Evolutionary conservation across 2,797 vertebrate genomes (phyloP).

Genomic region (Morelia viridis): DNA sequence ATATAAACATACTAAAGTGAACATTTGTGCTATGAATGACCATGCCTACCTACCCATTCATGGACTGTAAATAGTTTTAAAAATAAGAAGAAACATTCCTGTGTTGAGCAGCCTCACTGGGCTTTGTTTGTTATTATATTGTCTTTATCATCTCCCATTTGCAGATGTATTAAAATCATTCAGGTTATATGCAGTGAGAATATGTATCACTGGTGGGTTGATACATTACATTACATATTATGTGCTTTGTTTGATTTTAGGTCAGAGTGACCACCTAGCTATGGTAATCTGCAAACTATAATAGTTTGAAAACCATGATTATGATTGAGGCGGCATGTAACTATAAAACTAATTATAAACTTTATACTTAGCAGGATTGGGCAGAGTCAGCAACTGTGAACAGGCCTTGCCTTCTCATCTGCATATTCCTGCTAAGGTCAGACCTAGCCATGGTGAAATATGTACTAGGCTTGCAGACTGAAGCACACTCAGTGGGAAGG

Average conservation of each 20-base stretch:
- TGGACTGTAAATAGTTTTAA: background rate
- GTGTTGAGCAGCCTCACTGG: background rate
- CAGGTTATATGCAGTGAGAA: background rate
- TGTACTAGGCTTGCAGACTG: background rate
- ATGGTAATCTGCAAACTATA: background rate
- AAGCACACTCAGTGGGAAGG: background rate
- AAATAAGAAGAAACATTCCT: background rate
- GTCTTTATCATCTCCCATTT: background rate
- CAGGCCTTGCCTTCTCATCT: background rate
- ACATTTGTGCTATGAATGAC: background rate
- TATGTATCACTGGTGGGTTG: background rate
- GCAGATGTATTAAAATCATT: background rate
- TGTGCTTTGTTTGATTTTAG: background rate
- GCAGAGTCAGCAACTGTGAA: background rate
- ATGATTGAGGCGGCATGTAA: background rate
- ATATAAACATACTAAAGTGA: background rate
- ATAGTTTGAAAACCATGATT: background rate
- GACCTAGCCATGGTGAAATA: background rate
- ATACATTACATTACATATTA: background rate
- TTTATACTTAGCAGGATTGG: background rate
- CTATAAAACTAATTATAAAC: background rate
- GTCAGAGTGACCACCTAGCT: background rate
- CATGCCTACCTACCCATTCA: background rate
- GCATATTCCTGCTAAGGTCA: background rate
- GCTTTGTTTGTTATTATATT: background rate